These are phyloP conservation scores for Microtus ochrogaster DNA, from an alignment of 2,113 vertebrate species.

Conservation along the genomic window DNA sequence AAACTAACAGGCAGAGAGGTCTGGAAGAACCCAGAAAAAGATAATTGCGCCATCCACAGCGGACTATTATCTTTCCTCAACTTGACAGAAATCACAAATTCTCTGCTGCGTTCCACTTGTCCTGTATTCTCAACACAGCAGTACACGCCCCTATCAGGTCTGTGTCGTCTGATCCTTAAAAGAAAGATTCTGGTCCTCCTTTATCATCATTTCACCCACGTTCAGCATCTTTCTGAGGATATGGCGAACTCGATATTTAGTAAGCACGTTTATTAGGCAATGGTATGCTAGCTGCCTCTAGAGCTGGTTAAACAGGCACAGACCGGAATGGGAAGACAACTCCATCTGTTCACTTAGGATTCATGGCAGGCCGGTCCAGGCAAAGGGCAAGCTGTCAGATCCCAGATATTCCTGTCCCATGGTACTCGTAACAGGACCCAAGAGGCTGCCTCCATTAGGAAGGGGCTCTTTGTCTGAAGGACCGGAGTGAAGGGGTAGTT, in stretches of 20 bases:
- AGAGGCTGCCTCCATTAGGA: not conserved
- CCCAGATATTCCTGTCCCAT: not conserved
- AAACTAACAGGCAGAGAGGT: not conserved
- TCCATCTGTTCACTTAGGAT: conserved; percentile 32
- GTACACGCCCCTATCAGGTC: not conserved
- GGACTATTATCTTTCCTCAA: not conserved
- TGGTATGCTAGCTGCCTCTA: not conserved
- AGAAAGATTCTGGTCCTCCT: not conserved
- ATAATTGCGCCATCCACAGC: not conserved
- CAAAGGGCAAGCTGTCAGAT: not conserved
- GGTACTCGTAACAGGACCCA: not conserved
- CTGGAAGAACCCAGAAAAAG: not conserved
- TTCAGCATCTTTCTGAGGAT: not conserved
- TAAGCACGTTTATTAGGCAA: conserved; percentile 24
- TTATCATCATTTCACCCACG: not conserved
- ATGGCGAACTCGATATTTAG: not conserved
- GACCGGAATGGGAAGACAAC: not conserved
- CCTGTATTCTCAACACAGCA: not conserved
- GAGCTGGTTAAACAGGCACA: conserved; percentile 9
- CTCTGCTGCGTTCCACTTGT: not conserved
- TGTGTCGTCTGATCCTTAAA: not conserved
- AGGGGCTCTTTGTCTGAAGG: not conserved
- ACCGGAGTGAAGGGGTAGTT: not conserved
- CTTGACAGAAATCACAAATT: not conserved
- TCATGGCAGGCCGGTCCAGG: not conserved